Evolutionary conservation across 1,140 invertebrate genomes (phyloP).

Genomic region (Solenopsis invicta): DNA sequence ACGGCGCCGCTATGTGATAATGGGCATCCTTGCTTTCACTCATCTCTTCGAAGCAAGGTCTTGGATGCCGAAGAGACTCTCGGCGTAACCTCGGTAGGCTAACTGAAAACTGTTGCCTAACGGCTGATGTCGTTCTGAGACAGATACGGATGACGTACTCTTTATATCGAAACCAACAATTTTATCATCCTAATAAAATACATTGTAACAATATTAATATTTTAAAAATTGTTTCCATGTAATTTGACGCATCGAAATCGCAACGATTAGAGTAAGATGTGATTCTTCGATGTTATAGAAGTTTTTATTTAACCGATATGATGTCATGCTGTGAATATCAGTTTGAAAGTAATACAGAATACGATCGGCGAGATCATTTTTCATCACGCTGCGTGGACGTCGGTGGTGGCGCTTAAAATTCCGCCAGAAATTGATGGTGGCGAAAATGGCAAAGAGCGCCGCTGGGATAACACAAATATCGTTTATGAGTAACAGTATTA

Average conservation of each 20-base stretch:
- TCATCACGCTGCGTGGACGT: constrained; percentile 7
- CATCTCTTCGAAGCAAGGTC: constrained; percentile 27
- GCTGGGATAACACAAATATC: constrained; percentile 55
- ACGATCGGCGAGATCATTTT: constrained; percentile 42
- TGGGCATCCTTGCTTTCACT: constrained; percentile 47
- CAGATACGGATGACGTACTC: background rate
- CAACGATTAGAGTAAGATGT: background rate
- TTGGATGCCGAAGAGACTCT: constrained; percentile 42
- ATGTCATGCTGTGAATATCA: background rate
- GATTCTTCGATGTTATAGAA: background rate
- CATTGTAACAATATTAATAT: background rate
- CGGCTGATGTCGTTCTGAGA: background rate
- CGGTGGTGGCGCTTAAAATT: constrained; percentile 46
- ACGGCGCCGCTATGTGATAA: constrained; percentile 59
- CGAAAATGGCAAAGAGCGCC: constrained; percentile 46
- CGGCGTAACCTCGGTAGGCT: constrained; percentile 27
- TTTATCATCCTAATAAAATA: background rate
- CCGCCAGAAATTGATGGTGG: constrained; percentile 47
- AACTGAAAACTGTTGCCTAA: constrained; percentile 48
- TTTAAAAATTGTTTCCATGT: background rate
- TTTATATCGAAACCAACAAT: background rate
- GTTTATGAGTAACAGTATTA: constrained; percentile 63
- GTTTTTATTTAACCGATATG: constrained; percentile 16
- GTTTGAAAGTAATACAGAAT: constrained; percentile 18
- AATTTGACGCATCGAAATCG: background rate